These are phyloP conservation scores for Parazoanthus swiftii DNA, from an alignment of 92 coral and sea anemone genomes.

Conservation along the genomic window DNA sequence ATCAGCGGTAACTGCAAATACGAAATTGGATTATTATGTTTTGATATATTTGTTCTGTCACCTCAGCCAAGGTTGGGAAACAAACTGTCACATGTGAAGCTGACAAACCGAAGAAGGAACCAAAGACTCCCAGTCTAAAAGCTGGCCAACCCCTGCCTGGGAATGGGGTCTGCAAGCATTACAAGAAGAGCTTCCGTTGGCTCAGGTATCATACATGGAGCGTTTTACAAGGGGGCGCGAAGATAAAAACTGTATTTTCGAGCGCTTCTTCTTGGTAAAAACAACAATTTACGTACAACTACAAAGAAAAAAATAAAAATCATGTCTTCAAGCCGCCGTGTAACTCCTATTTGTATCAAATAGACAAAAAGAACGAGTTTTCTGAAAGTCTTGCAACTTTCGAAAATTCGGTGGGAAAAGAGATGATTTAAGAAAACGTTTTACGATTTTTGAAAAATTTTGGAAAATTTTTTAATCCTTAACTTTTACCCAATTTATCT, in stretches of 20 bases:
- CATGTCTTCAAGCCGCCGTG: background rate
- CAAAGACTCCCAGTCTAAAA: slow-evolving; percentile 63
- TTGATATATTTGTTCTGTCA: background rate
- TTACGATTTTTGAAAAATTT: no score
- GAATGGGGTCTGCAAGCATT: slow-evolving; percentile 91
- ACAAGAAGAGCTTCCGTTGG: slow-evolving; percentile 95
- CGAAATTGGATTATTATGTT: background rate
- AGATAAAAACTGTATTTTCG: no score
- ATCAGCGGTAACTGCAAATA: no score
- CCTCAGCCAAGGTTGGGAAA: slow-evolving; percentile 4
- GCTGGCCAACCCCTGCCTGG: slow-evolving; percentile 89
- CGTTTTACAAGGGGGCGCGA: no score
- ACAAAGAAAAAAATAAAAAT: no score
- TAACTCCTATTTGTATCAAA: no score
- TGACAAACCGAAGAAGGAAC: slow-evolving; percentile 57
- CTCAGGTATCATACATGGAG: slow-evolving; percentile 55
- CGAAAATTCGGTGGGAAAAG: no score
- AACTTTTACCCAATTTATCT: no score
- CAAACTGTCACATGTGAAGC: background rate
- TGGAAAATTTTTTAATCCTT: no score
- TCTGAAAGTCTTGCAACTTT: no score
- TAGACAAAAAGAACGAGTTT: no score
- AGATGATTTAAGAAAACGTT: no score
- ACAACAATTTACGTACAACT: background rate
- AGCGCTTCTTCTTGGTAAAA: background rate